Conservation (phyloP, 1,140 invertebrate genomes). For the Brachionus rotundiformis region DNA sequence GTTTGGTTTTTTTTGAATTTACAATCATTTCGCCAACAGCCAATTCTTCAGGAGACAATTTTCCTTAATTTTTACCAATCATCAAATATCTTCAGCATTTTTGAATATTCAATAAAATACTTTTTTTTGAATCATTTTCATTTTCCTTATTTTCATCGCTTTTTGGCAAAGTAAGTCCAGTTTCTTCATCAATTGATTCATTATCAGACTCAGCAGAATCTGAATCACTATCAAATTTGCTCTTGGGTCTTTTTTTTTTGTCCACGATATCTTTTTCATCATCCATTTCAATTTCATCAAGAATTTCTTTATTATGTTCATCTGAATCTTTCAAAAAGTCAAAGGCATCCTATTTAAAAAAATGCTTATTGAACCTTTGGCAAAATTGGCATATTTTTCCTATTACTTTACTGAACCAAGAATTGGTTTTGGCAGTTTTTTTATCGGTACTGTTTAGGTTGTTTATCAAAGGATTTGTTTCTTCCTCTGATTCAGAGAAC, state of each 20-base stretch:
- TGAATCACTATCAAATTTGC: constrained; percentile 36
- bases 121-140: constrained; percentile 11
- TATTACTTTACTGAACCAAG: constrained; percentile 40
- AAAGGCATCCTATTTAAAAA: constrained; percentile 46
- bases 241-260: constrained; percentile 5
- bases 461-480: constrained; percentile 47
- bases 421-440: constrained; percentile 31
- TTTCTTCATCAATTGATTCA: not conserved
- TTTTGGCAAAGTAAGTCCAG: not conserved
- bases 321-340: constrained; percentile 29
- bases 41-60: constrained; percentile 40
- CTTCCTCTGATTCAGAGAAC: constrained; percentile 62
- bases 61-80: constrained; percentile 53
- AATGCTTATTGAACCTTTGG: too few relatives aligned
- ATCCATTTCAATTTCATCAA: constrained; percentile 40
- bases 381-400: too few relatives aligned
- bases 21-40: constrained; percentile 62
- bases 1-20: constrained; percentile 59
- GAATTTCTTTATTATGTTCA: constrained; percentile 35
- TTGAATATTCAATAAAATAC: too few relatives aligned
- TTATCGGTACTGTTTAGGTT: constrained; percentile 29
- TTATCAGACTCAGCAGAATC: not conserved
- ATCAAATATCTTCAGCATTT: too few relatives aligned
- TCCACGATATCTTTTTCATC: not conserved
- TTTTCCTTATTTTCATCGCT: not conserved